Base-by-base conservation (phyloP, 1,140 invertebrate species). In the Cotesia glomerata region DNA sequence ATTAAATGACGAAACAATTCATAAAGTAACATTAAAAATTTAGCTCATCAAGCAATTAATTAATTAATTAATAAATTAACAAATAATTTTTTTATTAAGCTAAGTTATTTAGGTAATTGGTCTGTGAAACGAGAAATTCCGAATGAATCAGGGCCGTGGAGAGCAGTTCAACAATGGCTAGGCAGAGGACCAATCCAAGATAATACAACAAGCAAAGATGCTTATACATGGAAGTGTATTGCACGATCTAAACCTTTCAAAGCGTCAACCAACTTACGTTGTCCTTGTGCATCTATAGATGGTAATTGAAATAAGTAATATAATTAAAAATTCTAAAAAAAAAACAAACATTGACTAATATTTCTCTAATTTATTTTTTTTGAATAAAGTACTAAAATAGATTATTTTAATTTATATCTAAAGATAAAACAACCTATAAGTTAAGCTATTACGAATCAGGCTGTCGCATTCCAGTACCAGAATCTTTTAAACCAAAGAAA, bases 151-250 rank as follows among this genome's bases (percentile, higher is more conserved):
- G 69, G 72, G 11, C 84, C 83, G 0, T 85, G 82, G 11, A 26
- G 34, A 54, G 52, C 39, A 35, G 65, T 71, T 0, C 82, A 74
- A 68, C 76, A 82, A 51, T 82, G 75, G 74, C 76, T 86, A 4
- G 83, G 91, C 1, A 87, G 89, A 78, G 92, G 92, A 5, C 91
- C 92, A 18, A 91, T 94, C 86, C 90, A 93, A 79, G 89, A 90
- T 71, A 84, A 90, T 69, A 93, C 92, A 0, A 93, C 92, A 8
- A 90, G 92, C 71, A 91, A 92, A 72, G 91, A 92, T 76, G 92
- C 93, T 85, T 93, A 90, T 78, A 90, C 91, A 8, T 90, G 92
- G 68, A 93, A 93, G 83, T 89, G 87, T 0, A 81, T 84, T 59
- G 83, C 85, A 2, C 83, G 77, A 69, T 18, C 76, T 18, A 73